Evolutionary conservation across 1,140 invertebrate genomes (phyloP).

Genomic region (Plutomurus gul): DNA sequence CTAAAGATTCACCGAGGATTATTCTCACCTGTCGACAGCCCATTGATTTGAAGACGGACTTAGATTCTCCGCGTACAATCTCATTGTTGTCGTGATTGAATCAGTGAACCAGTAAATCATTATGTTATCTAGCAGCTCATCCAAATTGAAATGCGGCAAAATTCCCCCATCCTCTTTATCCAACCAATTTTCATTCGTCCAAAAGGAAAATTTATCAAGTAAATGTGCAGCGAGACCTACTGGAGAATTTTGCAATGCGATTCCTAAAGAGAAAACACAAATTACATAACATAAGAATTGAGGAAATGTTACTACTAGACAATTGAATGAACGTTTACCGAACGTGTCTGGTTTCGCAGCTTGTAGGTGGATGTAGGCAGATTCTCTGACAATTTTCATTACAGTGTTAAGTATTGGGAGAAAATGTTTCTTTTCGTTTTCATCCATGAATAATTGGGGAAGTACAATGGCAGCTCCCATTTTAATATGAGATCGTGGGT

Average conservation of each 20-base stretch:
- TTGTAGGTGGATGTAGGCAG: conserved; percentile 71
- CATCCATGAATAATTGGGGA: conserved; percentile 65
- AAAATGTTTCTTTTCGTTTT: conserved; percentile 62
- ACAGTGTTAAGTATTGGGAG: conserved; percentile 66
- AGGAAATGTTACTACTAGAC: too few relatives aligned
- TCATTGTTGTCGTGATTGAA: conserved; percentile 74
- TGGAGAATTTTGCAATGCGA: conserved; percentile 60
- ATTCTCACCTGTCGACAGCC: conserved; percentile 60
- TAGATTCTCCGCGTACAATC: conserved; percentile 75
- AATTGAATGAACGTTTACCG: conserved; percentile 18
- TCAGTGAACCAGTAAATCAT: conserved; percentile 85
- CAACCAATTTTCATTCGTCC: conserved; percentile 68
- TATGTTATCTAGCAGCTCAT: conserved; percentile 82
- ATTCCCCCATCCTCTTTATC: conserved; percentile 73
- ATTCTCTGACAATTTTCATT: conserved; percentile 65
- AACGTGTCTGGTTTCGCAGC: conserved; percentile 38
- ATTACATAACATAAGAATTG: not conserved
- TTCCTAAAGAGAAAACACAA: conserved; percentile 5
- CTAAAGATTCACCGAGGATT: not conserved
- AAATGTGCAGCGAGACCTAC: conserved; percentile 78
- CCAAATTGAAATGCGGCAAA: conserved; percentile 65
- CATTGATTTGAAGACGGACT: conserved; percentile 16
- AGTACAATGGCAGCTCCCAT: conserved; percentile 61
- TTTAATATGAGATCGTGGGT: conserved; percentile 58
- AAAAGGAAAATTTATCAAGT: conserved; percentile 81